A percentile compares a stretch with the other conserved stretches of the same genome.
These are phyloP conservation scores for Phocides pigmalion DNA, from an alignment of 1,140 invertebrate genomes.

Conservation along the genomic window DNA sequence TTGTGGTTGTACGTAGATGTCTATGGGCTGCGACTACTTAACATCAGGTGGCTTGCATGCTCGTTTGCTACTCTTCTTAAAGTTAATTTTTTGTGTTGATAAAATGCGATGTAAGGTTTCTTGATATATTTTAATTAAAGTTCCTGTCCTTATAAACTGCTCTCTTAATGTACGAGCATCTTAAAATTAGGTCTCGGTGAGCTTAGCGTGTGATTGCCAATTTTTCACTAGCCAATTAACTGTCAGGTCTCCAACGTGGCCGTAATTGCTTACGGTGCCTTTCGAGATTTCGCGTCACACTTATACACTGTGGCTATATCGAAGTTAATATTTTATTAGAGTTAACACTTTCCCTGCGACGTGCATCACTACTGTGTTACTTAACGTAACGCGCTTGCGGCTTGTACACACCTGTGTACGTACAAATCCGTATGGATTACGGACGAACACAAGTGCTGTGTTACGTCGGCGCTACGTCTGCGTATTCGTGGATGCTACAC, in stretches of 20 bases:
- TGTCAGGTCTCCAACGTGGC: conserved; percentile 1
- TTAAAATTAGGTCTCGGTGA: not conserved
- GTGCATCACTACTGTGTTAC: no score
- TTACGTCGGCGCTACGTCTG: no score
- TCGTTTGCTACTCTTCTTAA: no score
- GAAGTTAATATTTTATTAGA: not conserved
- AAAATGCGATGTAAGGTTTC: not conserved
- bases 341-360: no score
- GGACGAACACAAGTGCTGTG: no score
- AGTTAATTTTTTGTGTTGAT: not conserved
- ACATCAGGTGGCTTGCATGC: no score
- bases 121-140: not conserved
- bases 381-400: no score
- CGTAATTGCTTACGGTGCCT: conserved; percentile 6
- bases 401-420: no score
- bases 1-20: no score
- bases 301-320: not conserved
- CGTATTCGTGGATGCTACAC: no score
- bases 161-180: not conserved
- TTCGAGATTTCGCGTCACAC: not conserved
- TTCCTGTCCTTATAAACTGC: not conserved
- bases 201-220: conserved; percentile 36
- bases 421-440: no score
- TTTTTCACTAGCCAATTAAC: conserved; percentile 41
- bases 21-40: no score